These are phyloP conservation scores for Leucophenga varia DNA, from an alignment of 1,140 invertebrate genomes.

Conservation along the genomic window DNA sequence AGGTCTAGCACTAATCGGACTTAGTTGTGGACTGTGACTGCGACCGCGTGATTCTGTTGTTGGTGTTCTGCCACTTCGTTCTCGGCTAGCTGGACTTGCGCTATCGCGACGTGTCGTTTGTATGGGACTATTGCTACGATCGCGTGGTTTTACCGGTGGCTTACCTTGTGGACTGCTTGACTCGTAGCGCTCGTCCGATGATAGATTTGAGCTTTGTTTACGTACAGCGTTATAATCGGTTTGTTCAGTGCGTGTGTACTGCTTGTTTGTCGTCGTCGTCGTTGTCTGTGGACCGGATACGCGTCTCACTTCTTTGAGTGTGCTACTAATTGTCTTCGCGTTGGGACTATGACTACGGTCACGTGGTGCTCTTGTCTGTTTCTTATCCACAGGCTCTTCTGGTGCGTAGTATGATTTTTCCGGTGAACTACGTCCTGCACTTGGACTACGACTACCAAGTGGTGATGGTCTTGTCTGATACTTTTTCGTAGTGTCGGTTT, in stretches of 20 bases:
- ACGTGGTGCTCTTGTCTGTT: not conserved
- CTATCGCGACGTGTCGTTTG: not conserved
- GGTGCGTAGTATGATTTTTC: too few relatives aligned
- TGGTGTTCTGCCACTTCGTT: too few relatives aligned
- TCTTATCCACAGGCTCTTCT: too few relatives aligned
- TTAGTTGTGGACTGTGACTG: not conserved
- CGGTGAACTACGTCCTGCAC: conserved; percentile 8
- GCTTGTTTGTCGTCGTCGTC: conserved; percentile 4
- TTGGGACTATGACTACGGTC: conserved; percentile 26
- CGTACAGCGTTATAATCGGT: not conserved
- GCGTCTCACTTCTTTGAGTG: conserved; percentile 22
- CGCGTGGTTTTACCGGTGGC: conserved; percentile 39
- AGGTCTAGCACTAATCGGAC: too few relatives aligned
- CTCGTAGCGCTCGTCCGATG: too few relatives aligned
- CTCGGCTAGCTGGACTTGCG: too few relatives aligned
- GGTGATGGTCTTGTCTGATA: not conserved
- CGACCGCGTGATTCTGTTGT: too few relatives aligned
- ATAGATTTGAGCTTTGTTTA: not conserved
- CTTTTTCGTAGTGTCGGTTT: conserved; percentile 5
- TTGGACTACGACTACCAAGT: conserved; percentile 15
- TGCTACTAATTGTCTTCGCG: conserved; percentile 12
- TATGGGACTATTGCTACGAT: conserved; percentile 28
- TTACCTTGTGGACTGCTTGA: conserved; percentile 28
- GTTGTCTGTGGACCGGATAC: conserved; percentile 1
- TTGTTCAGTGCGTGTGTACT: conserved; percentile 3